phyloP scores from a whole-genome alignment of 2,113 vertebrate genomes.

The Mus musculus region GRCm39 chr9:118926001-118926500 shows the following conservation, averaged over 20 bases:
- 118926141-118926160: neutral
- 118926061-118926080: neutral
- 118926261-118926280: neutral
- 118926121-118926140: neutral
- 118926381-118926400: no score
- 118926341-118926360: no score
- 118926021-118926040: neutral
- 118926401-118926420: no score
- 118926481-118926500: no score
- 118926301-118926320: neutral
- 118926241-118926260: neutral
- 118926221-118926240: neutral
- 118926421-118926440: no score
- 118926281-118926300: neutral
- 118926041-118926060: neutral
- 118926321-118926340: no score
- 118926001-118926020: neutral
- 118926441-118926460: no score
- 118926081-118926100: neutral
- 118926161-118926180: neutral
- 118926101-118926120: neutral
- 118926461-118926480: no score
- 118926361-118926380: no score
- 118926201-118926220: neutral
- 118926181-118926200: neutral